Evolutionary conservation across 2,113 vertebrate species (phyloP), one percentile per base, ranked within the genome.

Genomic region (Ramphastos sulfuratus): DNA sequence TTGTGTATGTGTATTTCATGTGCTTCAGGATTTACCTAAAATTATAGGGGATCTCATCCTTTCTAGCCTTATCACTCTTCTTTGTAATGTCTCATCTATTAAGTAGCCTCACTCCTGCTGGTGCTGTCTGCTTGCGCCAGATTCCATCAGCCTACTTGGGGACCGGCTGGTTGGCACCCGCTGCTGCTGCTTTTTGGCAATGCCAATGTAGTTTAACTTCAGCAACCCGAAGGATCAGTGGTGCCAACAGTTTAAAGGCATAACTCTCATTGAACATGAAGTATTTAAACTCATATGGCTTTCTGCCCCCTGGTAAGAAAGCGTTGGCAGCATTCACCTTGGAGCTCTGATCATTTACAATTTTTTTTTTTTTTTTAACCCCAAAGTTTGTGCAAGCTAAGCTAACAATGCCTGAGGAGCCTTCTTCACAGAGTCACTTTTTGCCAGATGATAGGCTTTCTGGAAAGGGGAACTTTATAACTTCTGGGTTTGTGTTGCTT

Each of bases 171-270:
- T 7, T 94, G 96, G 95, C 95, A 70, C 1, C 0, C 0, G 1
- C 44, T 44, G 39, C 93, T 44, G 79, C 69, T 85, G 72, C 4
- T 15, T 52, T 52, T 91, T 94, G 95, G 95, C 96, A 90, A 4
- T 80, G 96, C 95, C 94, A 97, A 3, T 17, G 39, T 67, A 93
- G 82, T 66, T 97, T 94, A 97, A 85, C 89, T 96, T 97, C 93
- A 97, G 95, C 96, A 96, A 87, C 94, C 89, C 91, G 79, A 65
- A 93, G 80, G 30, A 37, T 33, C 25, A 23, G 30, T 15, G 56
- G 19, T 96, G 96, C 95, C 96, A 97, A 33, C 84, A 92, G 79
- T 85, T 82, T 81, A 94, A 90, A 85, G 78, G 52, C 90, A 86
- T 0, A 65, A 74, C 90, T 91, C 46, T 92, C 79, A 91, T 50